Evolutionary conservation across 2,888 invertebrate genomes (phyloP).

Genomic region (Neocrepidodera transversa): DNA sequence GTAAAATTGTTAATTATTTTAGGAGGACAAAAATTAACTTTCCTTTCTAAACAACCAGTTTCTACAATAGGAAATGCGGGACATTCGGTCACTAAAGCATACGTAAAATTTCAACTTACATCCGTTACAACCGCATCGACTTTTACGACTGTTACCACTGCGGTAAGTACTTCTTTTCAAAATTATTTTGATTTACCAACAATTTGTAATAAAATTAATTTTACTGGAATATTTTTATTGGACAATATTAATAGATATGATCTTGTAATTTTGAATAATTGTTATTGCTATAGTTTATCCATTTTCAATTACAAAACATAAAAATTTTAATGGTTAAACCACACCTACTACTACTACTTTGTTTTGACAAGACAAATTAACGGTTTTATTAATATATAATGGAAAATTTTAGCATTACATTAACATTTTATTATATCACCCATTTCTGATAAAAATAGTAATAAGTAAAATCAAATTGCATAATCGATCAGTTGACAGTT

Average conservation of each 20-base stretch:
- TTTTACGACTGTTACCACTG: constrained; percentile 47
- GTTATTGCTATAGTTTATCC: no score
- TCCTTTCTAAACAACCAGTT: constrained; percentile 64
- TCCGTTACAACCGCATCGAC: constrained; percentile 53
- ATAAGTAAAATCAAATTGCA: no score
- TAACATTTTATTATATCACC: no score
- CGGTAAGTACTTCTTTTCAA: constrained; percentile 42
- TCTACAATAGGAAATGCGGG: constrained; percentile 55
- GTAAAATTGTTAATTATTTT: constrained; percentile 26
- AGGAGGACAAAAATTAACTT: constrained; percentile 67
- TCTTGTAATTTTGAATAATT: no score
- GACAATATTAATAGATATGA: no score
- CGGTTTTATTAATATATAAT: no score
- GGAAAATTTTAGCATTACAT: no score
- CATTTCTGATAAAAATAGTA: no score
- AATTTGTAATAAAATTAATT: not conserved
- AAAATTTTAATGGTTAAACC: no score
- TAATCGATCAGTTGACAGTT: constrained; percentile 36
- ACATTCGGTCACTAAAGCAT: constrained; percentile 53
- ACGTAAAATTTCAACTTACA: constrained; percentile 58
- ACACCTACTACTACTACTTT: no score
- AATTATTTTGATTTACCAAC: not conserved
- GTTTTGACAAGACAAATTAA: no score
- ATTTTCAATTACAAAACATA: no score
- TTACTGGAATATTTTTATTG: not conserved